Evolutionary conservation across 2,113 vertebrate genomes (phyloP).

Genomic region (Tachuris rubrigastra): DNA sequence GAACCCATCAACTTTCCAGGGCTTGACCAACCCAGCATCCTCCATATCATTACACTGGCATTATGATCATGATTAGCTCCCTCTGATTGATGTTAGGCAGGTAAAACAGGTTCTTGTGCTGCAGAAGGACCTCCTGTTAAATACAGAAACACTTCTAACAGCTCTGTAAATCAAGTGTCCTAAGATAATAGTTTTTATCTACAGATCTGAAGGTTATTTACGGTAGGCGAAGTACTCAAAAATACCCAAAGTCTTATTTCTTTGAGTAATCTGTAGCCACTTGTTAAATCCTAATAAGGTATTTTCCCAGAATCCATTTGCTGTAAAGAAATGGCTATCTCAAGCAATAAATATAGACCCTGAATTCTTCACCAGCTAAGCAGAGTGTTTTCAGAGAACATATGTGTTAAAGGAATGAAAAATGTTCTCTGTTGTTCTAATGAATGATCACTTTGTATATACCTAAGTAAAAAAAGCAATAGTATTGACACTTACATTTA

Average conservation of each 20-base stretch:
- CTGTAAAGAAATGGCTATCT: background rate
- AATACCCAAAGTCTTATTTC: slow-evolving; percentile 1
- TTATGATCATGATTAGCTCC: background rate
- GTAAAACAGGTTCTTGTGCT: background rate
- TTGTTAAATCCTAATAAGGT: slow-evolving; percentile 15
- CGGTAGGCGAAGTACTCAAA: background rate
- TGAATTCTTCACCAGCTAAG: background rate
- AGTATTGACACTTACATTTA: background rate
- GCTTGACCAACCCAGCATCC: background rate
- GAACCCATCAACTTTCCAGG: background rate
- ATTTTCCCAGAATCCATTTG: slow-evolving; percentile 46
- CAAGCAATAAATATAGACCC: background rate
- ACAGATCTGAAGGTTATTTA: slow-evolving; percentile 21
- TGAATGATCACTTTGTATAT: background rate
- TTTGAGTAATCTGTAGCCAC: background rate
- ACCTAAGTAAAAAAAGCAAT: background rate
- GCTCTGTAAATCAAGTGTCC: slow-evolving; percentile 17
- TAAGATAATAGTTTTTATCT: slow-evolving; percentile 42
- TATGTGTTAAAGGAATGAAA: background rate
- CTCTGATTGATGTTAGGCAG: background rate
- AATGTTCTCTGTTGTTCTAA: background rate
- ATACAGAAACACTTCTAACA: slow-evolving; percentile 26
- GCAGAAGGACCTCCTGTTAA: background rate
- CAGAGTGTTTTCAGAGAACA: background rate
- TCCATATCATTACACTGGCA: rapidly evolving